These are phyloP conservation scores for Unio delphinus DNA, from an alignment of 2,888 invertebrate genomes.

Conservation along the genomic window DNA sequence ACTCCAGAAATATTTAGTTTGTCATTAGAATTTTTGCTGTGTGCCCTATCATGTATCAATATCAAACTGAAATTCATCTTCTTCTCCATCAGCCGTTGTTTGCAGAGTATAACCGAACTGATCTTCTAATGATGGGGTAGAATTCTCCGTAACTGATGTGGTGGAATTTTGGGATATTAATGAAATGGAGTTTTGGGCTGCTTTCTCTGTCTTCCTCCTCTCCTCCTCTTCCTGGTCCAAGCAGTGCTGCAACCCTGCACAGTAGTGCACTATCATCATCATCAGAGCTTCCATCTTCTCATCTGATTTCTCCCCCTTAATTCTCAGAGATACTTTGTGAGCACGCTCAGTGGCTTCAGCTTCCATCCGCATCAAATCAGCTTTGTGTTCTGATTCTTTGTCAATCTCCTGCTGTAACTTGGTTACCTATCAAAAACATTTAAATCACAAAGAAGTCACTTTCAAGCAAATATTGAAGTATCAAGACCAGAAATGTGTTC, in stretches of 20 bases:
- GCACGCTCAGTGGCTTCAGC: slow-evolving; percentile 62
- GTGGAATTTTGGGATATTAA: too few species aligned
- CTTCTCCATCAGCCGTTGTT: too few species aligned
- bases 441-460: background rate
- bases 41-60: too few species aligned
- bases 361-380: slow-evolving; percentile 73
- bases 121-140: too few species aligned
- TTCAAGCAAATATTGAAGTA: too few species aligned
- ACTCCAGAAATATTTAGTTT: too few species aligned
- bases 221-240: slow-evolving; percentile 74
- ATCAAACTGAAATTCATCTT: too few species aligned
- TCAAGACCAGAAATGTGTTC: background rate
- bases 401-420: slow-evolving; percentile 84
- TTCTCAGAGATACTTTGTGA: slow-evolving; percentile 49
- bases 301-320: slow-evolving; percentile 79
- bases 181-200: too few species aligned
- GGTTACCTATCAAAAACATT: slow-evolving; percentile 76
- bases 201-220: slow-evolving; percentile 12
- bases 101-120: too few species aligned
- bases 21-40: too few species aligned
- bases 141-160: too few species aligned
- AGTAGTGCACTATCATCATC: slow-evolving; percentile 93
- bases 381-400: slow-evolving; percentile 77
- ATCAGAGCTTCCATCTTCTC: slow-evolving; percentile 91
- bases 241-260: slow-evolving; percentile 91